A percentile compares a stretch with the other conserved stretches of the same genome.
These are phyloP conservation scores for Sylvilagus bachmani DNA, from an alignment of 2,113 vertebrate species.

Conservation along the genomic window DNA sequence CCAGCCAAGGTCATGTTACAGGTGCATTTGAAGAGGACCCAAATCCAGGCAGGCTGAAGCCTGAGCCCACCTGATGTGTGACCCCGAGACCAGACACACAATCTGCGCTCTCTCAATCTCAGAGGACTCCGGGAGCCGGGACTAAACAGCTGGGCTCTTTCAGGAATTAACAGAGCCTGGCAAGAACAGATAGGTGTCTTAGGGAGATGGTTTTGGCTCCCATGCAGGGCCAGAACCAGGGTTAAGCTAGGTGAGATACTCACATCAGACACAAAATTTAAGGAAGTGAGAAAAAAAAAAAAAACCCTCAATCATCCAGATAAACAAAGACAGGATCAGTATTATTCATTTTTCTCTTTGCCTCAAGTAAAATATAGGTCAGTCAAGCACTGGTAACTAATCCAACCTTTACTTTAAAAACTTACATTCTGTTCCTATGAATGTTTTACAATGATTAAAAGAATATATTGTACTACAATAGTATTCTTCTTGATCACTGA, in stretches of 20 bases:
- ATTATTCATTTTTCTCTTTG: not conserved
- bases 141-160: not conserved
- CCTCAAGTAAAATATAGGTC: not conserved
- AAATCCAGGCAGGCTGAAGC: not conserved
- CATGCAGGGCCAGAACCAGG: not conserved
- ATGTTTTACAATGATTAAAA: not conserved
- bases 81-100: not conserved
- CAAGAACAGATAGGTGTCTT: not conserved
- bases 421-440: not conserved
- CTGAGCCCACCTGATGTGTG: not conserved
- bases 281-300: not conserved
- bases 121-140: not conserved
- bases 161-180: not conserved
- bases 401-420: not conserved
- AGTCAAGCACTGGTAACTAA: not conserved
- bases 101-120: accelerated
- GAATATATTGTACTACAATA: not conserved
- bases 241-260: not conserved
- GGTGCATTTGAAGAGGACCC: not conserved
- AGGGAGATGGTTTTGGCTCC: not conserved
- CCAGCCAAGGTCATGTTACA: not conserved
- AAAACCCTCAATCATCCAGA: not conserved
- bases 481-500: not conserved
- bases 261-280: not conserved
- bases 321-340: not conserved